Evolutionary conservation across 2,888 invertebrate genomes (phyloP).

Genomic region (Clepsis dumicolana): DNA sequence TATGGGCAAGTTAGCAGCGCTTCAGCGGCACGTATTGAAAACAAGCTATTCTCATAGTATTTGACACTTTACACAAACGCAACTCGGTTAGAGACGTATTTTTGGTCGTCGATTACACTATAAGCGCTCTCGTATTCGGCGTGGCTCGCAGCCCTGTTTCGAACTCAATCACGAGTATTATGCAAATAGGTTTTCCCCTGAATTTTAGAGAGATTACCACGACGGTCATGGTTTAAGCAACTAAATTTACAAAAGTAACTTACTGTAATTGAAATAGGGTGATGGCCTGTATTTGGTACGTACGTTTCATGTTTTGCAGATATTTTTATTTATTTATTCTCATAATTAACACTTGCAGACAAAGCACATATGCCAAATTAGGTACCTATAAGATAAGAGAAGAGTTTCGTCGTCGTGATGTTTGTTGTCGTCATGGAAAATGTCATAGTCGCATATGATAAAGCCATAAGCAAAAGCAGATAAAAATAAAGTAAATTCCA

Average conservation of each 20-base stretch:
- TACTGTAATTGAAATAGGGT: conserved; percentile 11
- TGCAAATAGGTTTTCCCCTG: conserved; percentile 26
- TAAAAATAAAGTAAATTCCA: neutral
- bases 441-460: neutral
- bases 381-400: no score
- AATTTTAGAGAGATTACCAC: conserved; percentile 26
- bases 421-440: neutral
- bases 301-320: neutral
- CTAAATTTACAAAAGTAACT: conserved; percentile 25
- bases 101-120: no score
- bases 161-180: conserved; percentile 33
- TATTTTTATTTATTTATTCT: no score
- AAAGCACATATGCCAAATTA: no score
- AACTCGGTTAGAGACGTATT: no score
- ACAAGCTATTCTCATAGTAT: no score
- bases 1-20: no score
- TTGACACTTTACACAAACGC: no score
- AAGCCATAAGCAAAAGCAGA: neutral
- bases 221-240: conserved; percentile 2
- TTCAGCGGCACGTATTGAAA: no score
- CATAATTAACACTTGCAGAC: no score
- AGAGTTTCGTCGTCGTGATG: no score
- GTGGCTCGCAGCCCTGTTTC: conserved; percentile 13
- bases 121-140: no score
- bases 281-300: neutral